Base-by-base conservation (phyloP, 2,113 vertebrate genomes). In the Plestiodon gilberti region DNA sequence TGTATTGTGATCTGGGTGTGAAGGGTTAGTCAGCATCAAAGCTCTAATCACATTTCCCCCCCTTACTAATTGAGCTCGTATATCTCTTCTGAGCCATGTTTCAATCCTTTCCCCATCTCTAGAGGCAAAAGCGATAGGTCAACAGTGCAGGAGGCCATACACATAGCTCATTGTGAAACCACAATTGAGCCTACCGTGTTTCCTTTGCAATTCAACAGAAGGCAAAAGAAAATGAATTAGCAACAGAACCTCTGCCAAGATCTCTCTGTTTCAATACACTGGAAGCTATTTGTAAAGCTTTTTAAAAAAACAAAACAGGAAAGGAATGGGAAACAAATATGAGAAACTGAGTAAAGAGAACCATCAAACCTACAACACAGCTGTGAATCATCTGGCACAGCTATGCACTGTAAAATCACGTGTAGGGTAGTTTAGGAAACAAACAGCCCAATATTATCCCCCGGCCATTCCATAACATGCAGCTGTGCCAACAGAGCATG, bases 31-130 rank as follows among this genome's bases (percentile, higher is more conserved):
- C 77, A n/a, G 35, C 33, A 82, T 81, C 79, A 67, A 48, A 81
- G 64, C 14, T 70, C 35, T 71, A 61, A 79, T 85, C 17, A 71
- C 52, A 79, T 48, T 69, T 70, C 20, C 25, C 35, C n/a, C 69
- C 55, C 76, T 71, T 52, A 59, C 65, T 70, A 85, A 85, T 79
- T 85, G 38, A 76, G 55, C 57, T 70, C 65, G 43, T 71, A 59
- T 61, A 67, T 85, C 43, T 57, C 6, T 69, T 4, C 40, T 79
- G 52, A 85, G 77, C 65, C 28, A n/a, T 35, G 22, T 6, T 70
- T n/a, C 38, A 78, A 70, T 78, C 25, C 52, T 25, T 11, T 69
- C 79, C n/a, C 35, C 11, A 79, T 71, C 84, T 78, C 28, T 43
- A 70, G 76, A 85, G 64, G 65, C 52, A 52, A 61, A 79, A 71